Conservation (phyloP, 1,140 invertebrate genomes). For the Elysia chlorotica region DNA sequence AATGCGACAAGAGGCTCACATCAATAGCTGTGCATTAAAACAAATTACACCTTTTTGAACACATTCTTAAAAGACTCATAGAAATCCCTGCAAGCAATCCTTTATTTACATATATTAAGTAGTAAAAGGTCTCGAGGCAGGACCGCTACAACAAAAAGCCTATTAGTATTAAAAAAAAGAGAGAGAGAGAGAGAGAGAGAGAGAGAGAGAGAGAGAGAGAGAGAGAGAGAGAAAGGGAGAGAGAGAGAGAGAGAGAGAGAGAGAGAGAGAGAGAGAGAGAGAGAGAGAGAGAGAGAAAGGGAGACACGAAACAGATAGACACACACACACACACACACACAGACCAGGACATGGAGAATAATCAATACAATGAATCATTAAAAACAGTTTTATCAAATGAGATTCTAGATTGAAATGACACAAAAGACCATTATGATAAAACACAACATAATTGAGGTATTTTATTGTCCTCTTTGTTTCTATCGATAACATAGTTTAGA, state of each 20-base stretch:
- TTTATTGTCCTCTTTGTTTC: neutral
- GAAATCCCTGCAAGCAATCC: neutral
- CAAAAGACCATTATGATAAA: neutral
- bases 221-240: neutral
- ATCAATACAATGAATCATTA: neutral
- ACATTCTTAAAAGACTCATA: neutral
- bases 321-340: no score
- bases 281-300: neutral
- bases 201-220: neutral
- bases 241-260: slow-evolving; percentile 11
- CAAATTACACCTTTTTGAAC: neutral
- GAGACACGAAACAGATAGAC: neutral
- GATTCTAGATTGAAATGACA: neutral
- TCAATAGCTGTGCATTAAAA: no score
- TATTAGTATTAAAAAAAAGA: neutral
- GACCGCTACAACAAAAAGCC: neutral
- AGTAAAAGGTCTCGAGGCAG: neutral
- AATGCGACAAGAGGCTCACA: neutral
- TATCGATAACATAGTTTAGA: no score
- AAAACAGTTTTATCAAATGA: neutral
- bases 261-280: neutral
- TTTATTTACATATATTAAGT: neutral
- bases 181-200: neutral
- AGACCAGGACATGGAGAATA: no score
- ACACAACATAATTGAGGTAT: neutral